Evolutionary conservation across 2,888 invertebrate species (phyloP), one percentile per base, ranked within the genome.

Genomic region (Molorchus minor): DNA sequence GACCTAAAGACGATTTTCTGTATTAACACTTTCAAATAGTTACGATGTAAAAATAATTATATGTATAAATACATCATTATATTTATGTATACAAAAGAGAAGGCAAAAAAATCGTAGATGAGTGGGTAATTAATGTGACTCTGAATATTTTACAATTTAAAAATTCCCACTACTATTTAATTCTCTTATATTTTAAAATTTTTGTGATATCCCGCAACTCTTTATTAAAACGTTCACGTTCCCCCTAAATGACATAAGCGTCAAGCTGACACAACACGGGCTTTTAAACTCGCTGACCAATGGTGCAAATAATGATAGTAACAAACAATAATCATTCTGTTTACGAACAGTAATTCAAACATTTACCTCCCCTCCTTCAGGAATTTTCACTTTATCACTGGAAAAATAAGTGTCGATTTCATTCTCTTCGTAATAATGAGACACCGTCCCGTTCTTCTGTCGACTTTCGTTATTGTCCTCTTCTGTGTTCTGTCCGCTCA

Each of bases 311-410:
- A 3, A 3, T 33, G 3, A 33, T n/a, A n/a, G 3, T 33, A 3
- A 33, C 33, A 7, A 3, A n/a, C 12, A 7, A 33, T 33, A 33
- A 7, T 33, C 5, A 10, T 33, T 13, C 7, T 21, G n/a, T 16
- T 13, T n/a, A 16, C 10, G n/a, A 45, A 29, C 13, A 17, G 16
- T 44, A 19, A 41, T 3, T 30, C n/a, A 30, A 25, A 16, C 12
- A 65, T 59, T 79, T 76, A 86, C 86, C 62, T 76, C 75, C 36
- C 83, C 82, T 52, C 79, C 73, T 45, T 87, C 84, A 12, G 88
- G 88, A 72, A 88, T 84, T 7, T 78, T 78, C 56, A 88, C 81
- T 76, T 83, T 85, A 67, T 87, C 80, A 62, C 86, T 84, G 2
- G 84, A 82, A 70, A 87, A 87, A 71, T 88, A 88, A 0, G 88